These are phyloP conservation scores for Cathartes aura DNA, from an alignment of 2,113 vertebrate species.

Conservation along the genomic window DNA sequence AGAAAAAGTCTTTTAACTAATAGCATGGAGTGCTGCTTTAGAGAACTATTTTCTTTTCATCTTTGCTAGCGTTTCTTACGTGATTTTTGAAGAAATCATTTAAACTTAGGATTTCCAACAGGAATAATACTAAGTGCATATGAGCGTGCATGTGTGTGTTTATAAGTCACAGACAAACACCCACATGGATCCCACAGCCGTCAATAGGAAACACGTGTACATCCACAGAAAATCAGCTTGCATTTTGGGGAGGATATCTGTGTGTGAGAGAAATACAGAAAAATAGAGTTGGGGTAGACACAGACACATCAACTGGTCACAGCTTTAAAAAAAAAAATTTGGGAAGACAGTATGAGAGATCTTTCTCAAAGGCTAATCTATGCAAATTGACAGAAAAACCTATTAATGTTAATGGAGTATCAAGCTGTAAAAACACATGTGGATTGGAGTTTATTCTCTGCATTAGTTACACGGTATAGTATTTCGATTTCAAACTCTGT, in stretches of 20 bases:
- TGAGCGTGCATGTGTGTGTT: not conserved
- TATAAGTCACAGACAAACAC: not conserved
- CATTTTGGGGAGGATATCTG: not conserved
- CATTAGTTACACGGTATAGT: not conserved
- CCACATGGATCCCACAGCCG: not conserved
- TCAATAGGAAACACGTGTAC: conserved; percentile 13
- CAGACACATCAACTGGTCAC: not conserved
- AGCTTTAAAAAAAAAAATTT: not conserved
- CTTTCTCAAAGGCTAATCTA: not conserved
- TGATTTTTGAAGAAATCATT: not conserved
- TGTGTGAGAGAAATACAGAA: not conserved
- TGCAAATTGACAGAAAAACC: not conserved
- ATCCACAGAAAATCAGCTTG: not conserved
- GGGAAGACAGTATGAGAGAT: not conserved
- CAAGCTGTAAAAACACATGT: not conserved
- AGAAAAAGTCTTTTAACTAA: not conserved
- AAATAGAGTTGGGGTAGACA: not conserved
- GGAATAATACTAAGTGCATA: not conserved
- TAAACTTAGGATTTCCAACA: not conserved
- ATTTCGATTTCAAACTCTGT: not conserved
- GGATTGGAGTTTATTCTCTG: not conserved
- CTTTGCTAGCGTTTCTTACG: accelerated
- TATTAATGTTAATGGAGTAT: not conserved
- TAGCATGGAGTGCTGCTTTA: not conserved
- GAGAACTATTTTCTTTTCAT: not conserved